Evolutionary conservation across 2,113 vertebrate genomes (phyloP).

Genomic region (Herpailurus yagouaroundi): DNA sequence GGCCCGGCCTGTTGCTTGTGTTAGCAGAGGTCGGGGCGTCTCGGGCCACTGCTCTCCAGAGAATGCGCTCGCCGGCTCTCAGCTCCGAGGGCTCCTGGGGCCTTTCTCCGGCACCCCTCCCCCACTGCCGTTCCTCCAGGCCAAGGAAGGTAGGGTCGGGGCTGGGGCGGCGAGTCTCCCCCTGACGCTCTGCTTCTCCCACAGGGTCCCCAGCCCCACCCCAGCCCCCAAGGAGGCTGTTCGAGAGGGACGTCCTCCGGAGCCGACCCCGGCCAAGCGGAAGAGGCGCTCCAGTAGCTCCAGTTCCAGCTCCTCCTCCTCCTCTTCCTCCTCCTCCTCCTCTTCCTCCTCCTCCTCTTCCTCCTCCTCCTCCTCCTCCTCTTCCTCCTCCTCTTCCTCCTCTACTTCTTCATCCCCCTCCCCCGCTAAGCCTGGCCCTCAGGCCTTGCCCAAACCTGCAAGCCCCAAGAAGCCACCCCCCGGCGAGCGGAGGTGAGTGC

Average conservation of each 20-base stretch:
- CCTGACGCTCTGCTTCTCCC: conserved; percentile 43
- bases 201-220: conserved; percentile 75
- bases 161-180: conserved; percentile 58
- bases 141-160: conserved; percentile 79
- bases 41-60: conserved; percentile 55
- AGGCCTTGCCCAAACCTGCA: conserved; percentile 79
- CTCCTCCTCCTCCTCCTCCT: background rate
- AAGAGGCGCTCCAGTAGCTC: conserved; percentile 81
- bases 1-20: conserved; percentile 72
- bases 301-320: conserved; percentile 79
- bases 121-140: conserved; percentile 73
- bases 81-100: conserved; percentile 39
- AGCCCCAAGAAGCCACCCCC: conserved; percentile 82
- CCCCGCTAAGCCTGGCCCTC: conserved; percentile 79
- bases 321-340: conserved; percentile 65
- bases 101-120: conserved; percentile 67
- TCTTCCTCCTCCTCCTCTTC: conserved; percentile 64
- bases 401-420: conserved; percentile 77
- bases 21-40: conserved; percentile 71
- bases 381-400: conserved; percentile 69
- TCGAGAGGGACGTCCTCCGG: conserved; percentile 75
- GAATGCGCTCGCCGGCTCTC: conserved; percentile 31
- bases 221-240: conserved; percentile 76
- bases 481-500: conserved; percentile 81
- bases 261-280: conserved; percentile 76